Percentiles rank a stretch among this genome's conserved stretches.
These are phyloP conservation scores for Agonopterix alstromeriana DNA, from an alignment of 2,888 invertebrate species.

Conservation along the genomic window DNA sequence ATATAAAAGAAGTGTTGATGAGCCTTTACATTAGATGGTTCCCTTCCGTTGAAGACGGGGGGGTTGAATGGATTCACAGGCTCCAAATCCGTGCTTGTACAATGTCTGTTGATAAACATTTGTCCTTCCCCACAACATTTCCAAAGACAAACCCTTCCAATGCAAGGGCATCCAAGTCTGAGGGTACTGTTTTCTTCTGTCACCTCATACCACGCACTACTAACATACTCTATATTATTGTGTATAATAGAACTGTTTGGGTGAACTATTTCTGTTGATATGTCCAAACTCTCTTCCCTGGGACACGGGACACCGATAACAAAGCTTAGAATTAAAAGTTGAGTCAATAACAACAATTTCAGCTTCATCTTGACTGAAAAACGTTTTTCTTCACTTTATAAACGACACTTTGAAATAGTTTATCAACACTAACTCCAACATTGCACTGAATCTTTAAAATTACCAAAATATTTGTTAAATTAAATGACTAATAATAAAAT, in stretches of 20 bases:
- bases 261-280: slow-evolving; percentile 36
- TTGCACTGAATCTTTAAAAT: slow-evolving; percentile 1
- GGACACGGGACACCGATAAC: slow-evolving; percentile 37
- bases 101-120: slow-evolving; percentile 31
- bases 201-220: slow-evolving; percentile 42
- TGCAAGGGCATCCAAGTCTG: slow-evolving; percentile 54
- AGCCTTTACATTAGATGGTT: slow-evolving; percentile 27
- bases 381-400: not conserved
- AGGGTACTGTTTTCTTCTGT: slow-evolving; percentile 26
- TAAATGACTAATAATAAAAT: slow-evolving; percentile 26
- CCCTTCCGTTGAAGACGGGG: slow-evolving; percentile 39
- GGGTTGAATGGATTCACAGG: slow-evolving; percentile 51
- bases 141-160: slow-evolving; percentile 48
- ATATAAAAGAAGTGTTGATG: slow-evolving; percentile 50
- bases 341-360: slow-evolving; percentile 20
- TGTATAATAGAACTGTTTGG: slow-evolving; percentile 44
- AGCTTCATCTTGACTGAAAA: slow-evolving; percentile 25
- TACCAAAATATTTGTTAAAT: slow-evolving; percentile 15
- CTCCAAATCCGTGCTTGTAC: slow-evolving; percentile 26
- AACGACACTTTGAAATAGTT: not conserved
- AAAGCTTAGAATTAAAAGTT: slow-evolving; percentile 19
- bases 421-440: not conserved
- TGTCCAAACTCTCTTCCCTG: slow-evolving; percentile 46
- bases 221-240: slow-evolving; percentile 42
- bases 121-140: slow-evolving; percentile 46